phyloP scores from a whole-genome alignment of 2,888 invertebrate species.

The Ennomos quercinarius region DNA sequence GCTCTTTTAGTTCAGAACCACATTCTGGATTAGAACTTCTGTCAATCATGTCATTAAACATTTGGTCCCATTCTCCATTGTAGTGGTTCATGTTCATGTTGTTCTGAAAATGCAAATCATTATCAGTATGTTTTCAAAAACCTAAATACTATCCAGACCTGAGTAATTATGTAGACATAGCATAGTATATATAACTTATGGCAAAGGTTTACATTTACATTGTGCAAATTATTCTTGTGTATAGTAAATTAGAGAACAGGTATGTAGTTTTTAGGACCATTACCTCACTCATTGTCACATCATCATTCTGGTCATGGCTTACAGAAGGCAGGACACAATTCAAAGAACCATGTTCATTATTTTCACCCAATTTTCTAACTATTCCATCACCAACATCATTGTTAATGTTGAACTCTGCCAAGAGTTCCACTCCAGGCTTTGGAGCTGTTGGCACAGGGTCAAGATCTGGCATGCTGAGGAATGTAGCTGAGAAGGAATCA shows the following conservation, averaged over 20 bases:
- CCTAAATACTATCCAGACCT: too few species aligned
- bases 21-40: conserved; percentile 68
- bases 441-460: conserved; percentile 58
- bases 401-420: conserved; percentile 74
- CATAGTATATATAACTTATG: too few species aligned
- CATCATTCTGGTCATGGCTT: conserved; percentile 71
- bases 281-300: conserved; percentile 69
- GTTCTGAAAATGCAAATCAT: conserved; percentile 55
- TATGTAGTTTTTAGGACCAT: too few species aligned
- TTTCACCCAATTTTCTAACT: conserved; percentile 53
- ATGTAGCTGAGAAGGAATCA: conserved; percentile 64
- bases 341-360: conserved; percentile 61
- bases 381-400: conserved; percentile 64
- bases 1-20: conserved; percentile 74
- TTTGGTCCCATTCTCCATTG: conserved; percentile 80
- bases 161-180: too few species aligned
- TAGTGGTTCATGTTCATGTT: conserved; percentile 65
- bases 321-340: conserved; percentile 79
- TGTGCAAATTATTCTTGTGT: too few species aligned
- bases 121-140: conserved; percentile 1
- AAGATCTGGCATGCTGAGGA: conserved; percentile 75
- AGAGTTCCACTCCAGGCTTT: conserved; percentile 62
- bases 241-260: too few species aligned
- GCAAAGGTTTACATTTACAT: too few species aligned
- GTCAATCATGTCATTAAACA: conserved; percentile 75